Conservation (phyloP, 2,113 vertebrate species). For the Laterallus jamaicensis region DNA sequence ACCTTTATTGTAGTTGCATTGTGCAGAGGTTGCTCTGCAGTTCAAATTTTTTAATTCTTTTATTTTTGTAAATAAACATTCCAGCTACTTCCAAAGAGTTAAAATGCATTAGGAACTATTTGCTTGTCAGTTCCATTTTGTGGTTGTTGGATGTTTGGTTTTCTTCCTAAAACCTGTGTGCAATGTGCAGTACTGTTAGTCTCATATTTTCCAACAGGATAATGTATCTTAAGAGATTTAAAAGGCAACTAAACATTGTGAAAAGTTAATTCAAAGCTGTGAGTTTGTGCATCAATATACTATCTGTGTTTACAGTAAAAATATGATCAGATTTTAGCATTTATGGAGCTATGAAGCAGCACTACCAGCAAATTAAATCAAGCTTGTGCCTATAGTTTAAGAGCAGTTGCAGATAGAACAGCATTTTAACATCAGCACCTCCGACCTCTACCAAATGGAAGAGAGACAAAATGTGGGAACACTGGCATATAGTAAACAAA, state of each 20-base stretch:
- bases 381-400: neutral
- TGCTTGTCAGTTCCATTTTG: neutral
- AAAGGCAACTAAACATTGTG: neutral
- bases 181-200: neutral
- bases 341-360: neutral
- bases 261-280: neutral
- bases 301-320: neutral
- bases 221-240: neutral
- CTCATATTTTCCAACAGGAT: neutral
- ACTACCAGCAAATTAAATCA: slow-evolving; percentile 11
- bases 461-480: neutral
- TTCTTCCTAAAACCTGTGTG: neutral
- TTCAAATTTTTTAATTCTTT: neutral
- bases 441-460: neutral
- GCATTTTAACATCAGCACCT: neutral
- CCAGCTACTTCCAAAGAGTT: neutral
- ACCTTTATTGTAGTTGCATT: neutral
- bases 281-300: neutral
- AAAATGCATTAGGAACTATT: neutral
- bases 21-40: neutral
- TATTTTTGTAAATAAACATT: neutral
- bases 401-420: neutral
- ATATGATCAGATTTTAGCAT: neutral
- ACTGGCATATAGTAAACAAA: neutral
- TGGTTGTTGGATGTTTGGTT: neutral